Evolutionary conservation across 2,888 invertebrate species (phyloP), one percentile per base, ranked within the genome.

Genomic region (Cancer borealis): DNA sequence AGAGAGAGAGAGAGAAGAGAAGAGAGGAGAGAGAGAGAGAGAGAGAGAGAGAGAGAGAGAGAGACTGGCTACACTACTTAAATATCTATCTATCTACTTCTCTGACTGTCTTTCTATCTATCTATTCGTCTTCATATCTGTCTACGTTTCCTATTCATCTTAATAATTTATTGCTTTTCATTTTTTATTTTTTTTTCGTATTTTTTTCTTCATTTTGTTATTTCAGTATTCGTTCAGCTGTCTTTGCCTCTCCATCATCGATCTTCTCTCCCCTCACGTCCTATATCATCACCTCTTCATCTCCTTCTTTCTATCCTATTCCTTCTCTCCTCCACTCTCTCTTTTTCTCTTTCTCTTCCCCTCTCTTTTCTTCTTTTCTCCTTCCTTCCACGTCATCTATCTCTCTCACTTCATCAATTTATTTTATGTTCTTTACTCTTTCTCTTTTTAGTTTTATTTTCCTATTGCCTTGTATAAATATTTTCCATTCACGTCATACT

Each of bases 321-420:
- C n/a, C 45, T 45, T 26, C 26, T 45, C 46, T 47, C 26, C 46
- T 60, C 66, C 14, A 21, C 66, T 45, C 91, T 73, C 21, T 73
- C 92, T 92, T 79, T 92, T 46, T 21, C 92, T 92, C 73, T 21
- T 60, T 14, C 45, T 91, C 91, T 12, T 45, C 45, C 66, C 49
- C 49, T 49, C 12, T 60, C 91, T 21, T 45, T 0, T 60, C 39
- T 30, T 60, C 39, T 60, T 73, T 39, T 45, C 30, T 54, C 30
- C 39, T 60, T 60, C 21, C 21, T 60, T 91, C 66, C 60, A 2
- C 26, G n/a, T 91, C 54, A n/a, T 26, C 26, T 60, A 66, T 66
- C 66, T 39, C 73, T 39, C 91, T 73, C 66, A 14, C 73, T 54
- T 54, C 26, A 17, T n/a, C 79, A 45, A 39, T 30, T 45, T 46